Percentiles rank a stretch among this genome's conserved stretches.
These are phyloP conservation scores for Lysandra coridon DNA, from an alignment of 2,888 invertebrate genomes.

Conservation along the genomic window DNA sequence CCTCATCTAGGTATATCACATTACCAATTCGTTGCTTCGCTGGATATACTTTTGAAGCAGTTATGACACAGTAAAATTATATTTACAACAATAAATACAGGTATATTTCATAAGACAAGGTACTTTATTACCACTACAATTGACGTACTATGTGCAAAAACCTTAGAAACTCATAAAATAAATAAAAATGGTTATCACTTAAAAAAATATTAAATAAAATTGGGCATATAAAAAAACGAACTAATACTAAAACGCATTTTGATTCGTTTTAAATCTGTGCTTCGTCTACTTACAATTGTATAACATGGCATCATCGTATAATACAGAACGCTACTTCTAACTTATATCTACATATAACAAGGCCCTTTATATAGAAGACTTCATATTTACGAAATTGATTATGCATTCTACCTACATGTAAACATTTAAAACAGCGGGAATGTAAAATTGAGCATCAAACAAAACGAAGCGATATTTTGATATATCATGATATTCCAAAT, in stretches of 20 bases:
- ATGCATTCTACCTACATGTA: constrained; percentile 30
- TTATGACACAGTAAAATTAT: constrained; percentile 32
- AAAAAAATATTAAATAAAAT: constrained; percentile 40
- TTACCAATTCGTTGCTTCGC: constrained; percentile 47
- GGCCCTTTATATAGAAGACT: constrained; percentile 56
- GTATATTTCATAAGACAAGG: constrained; percentile 47
- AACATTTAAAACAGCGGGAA: constrained; percentile 24
- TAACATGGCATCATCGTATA: constrained; percentile 65
- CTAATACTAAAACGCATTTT: constrained; percentile 77
- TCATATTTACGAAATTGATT: constrained; percentile 34
- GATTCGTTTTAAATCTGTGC: constrained; percentile 58
- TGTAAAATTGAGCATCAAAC: constrained; percentile 28
- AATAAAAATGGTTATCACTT: constrained; percentile 39
- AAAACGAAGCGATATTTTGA: constrained; percentile 25
- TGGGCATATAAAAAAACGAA: constrained; percentile 56
- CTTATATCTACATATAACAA: constrained; percentile 53
- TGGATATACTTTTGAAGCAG: constrained; percentile 42
- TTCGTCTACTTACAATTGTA: constrained; percentile 48
- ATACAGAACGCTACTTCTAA: constrained; percentile 46
- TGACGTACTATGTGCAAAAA: constrained; percentile 49
- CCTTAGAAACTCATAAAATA: constrained; percentile 36
- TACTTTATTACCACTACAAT: constrained; percentile 44
- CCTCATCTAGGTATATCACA: constrained; percentile 44
- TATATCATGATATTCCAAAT: neutral
- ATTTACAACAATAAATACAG: constrained; percentile 38